A percentile compares a stretch with the other conserved stretches of the same genome.
These are phyloP conservation scores for Adela reaumurella DNA, from an alignment of 2,888 invertebrate genomes.

Conservation along the genomic window DNA sequence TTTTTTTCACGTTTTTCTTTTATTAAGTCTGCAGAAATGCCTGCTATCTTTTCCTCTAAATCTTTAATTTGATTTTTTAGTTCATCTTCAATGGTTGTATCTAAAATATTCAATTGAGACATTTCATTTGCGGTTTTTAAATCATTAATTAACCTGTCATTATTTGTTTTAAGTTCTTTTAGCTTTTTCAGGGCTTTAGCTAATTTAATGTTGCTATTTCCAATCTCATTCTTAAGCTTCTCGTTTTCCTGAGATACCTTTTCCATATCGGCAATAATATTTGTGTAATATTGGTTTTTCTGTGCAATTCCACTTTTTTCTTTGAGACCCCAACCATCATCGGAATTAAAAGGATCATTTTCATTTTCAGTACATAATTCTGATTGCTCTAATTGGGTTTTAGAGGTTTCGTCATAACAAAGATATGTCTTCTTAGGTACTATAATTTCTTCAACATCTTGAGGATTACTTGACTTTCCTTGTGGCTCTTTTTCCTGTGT, in stretches of 20 bases:
- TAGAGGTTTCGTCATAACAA: conserved; percentile 36
- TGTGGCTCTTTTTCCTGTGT: conserved; percentile 18
- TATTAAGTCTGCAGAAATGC: conserved; percentile 53
- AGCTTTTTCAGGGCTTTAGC: conserved; percentile 79
- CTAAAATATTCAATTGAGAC: conserved; percentile 61
- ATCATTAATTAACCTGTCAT: conserved; percentile 58
- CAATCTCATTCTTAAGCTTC: conserved; percentile 58
- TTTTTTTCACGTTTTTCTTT: conserved; percentile 67
- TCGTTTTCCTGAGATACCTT: conserved; percentile 42
- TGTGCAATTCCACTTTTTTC: conserved; percentile 22
- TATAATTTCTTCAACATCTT: conserved; percentile 31
- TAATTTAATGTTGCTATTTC: conserved; percentile 64
- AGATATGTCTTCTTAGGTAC: conserved; percentile 52
- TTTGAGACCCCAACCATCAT: conserved; percentile 45
- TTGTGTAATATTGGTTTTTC: conserved; percentile 7
- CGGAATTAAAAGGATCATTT: conserved; percentile 39
- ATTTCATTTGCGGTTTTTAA: conserved; percentile 48
- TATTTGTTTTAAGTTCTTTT: conserved; percentile 73
- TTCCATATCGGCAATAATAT: conserved; percentile 6
- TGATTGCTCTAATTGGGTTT: conserved; percentile 7
- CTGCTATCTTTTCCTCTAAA: conserved; percentile 63
- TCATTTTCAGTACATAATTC: conserved; percentile 11
- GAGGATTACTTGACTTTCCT: conserved; percentile 10
- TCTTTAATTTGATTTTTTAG: conserved; percentile 63
- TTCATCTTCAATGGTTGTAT: conserved; percentile 78